Evolutionary conservation across 2,113 vertebrate species (phyloP), one percentile per base, ranked within the genome.

Genomic region (Lontra canadensis): DNA sequence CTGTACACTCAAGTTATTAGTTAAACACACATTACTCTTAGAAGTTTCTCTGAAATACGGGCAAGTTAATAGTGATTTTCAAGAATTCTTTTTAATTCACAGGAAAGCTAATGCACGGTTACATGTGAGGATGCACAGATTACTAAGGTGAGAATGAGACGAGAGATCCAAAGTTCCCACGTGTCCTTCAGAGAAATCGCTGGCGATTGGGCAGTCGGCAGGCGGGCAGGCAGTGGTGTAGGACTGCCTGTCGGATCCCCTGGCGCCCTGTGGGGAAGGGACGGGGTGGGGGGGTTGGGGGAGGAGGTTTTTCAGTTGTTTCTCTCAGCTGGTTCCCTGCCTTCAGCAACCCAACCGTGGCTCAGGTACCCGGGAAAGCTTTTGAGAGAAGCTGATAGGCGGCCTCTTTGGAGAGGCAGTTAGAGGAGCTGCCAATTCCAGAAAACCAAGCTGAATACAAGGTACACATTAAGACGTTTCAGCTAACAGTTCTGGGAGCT

Each of bases 41-140:
- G 42, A 74, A 86, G 39, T 80, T 93, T 97, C 89, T 87, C 90
- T 95, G 55, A 96, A 94, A 93, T 44, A 84, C 2, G 36, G 15
- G 69, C 79, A 94, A 67, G 12, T 23, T 85, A 78, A 84, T 5
- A 81, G 36, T 25, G 49, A 86, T 81, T 90, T 90, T 49, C 83
- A 76, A 95, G 44, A 94, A 69, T 6, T 39, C n/a, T 34, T 34
- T 79, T 69, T 57, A 88, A 81, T 65, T 86, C 39, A 78, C 23
- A 29, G 80, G 23, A 83, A 92, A 87, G 29, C 55, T 84, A 90
- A 71, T 42, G 31, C 34, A 25, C 3, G 2, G 31, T 90, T 44
- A 12, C n/a, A 69, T 47, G 87, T 39, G 52, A 55, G 57, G 39
- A 61, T 18, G 52, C 21, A 12, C 2, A 26, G 84, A n/a, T 81